Base-by-base conservation (phyloP, 2,888 invertebrate genomes). In the Erebia palarica region DNA sequence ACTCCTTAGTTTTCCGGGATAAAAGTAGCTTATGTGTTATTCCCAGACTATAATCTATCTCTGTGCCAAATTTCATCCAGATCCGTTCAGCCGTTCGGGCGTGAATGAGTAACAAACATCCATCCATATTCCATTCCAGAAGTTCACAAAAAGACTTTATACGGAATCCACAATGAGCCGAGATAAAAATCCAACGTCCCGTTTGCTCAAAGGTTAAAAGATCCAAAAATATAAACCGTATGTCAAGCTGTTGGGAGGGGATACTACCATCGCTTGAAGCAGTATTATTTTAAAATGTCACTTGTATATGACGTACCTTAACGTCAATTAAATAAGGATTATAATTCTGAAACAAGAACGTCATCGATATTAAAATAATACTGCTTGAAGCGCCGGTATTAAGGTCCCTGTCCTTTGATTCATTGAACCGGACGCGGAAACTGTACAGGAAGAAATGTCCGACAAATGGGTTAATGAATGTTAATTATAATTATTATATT, bases 401-500 rank as follows among this genome's bases (percentile, higher is more conserved):
- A 36, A 36, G 36, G 7, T 36, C 36, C 5, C 7, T 36, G 36
- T 36, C 70, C 64, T 70, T 73, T 55, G 70, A 14, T 55, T 21
- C 36, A 61, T 18, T 42, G 51, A 60, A 61, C 77, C 78, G 79
- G 78, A 75, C 70, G 73, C 76, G 78, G 78, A 76, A 78, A 69
- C 61, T 68, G 58, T 13, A 58, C 71, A 73, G 77, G 74, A 78
- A 75, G 78, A 76, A 75, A 75, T 74, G 72, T 49, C 72, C 69
- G 67, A 73, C 77, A 75, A 76, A 76, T 76, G 75, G 75, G 70
- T 76, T 74, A 75, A 75, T 73, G 70, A 76, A 76, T 75, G 72
- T 68, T 75, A 78, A 78, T 79, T 76, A 75, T 70, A 75, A 72
- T 74, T 70, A 44, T 79, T 76, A 75, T 70, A 75, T 72, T 74